Evolutionary conservation across 2,888 invertebrate species (phyloP).

Genomic region (Eledone cirrhosa): DNA sequence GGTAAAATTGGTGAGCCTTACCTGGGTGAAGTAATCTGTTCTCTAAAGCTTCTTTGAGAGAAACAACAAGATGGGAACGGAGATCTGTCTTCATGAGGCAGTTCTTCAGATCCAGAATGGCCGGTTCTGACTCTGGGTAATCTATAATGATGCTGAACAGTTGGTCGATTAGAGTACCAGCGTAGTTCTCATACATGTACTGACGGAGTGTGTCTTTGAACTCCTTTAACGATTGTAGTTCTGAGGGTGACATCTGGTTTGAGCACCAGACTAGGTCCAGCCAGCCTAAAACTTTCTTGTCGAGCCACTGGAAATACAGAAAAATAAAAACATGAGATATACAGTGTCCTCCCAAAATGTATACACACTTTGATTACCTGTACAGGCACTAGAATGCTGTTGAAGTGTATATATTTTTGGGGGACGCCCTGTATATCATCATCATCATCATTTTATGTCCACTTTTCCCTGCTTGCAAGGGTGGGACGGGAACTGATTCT

Average conservation of each 20-base stretch:
- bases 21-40: slow-evolving; percentile 83
- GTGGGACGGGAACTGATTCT: too few relatives aligned
- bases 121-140: slow-evolving; percentile 93
- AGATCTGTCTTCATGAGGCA: slow-evolving; percentile 89
- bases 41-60: slow-evolving; percentile 83
- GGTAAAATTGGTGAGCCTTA: slow-evolving; percentile 36
- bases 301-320: slow-evolving; percentile 77
- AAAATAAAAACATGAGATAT: neutral
- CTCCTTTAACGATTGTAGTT: slow-evolving; percentile 43
- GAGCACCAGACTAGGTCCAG: slow-evolving; percentile 80
- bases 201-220: slow-evolving; percentile 73
- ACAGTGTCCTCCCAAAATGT: neutral
- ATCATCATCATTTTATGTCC: too few relatives aligned
- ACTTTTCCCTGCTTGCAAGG: too few relatives aligned
- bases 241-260: neutral
- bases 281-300: slow-evolving; percentile 87
- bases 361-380: too few relatives aligned
- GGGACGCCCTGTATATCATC: too few relatives aligned
- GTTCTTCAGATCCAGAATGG: slow-evolving; percentile 85
- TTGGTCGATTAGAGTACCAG: slow-evolving; percentile 86
- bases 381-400: too few relatives aligned
- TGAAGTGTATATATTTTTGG: too few relatives aligned
- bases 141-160: slow-evolving; percentile 96
- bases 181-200: slow-evolving; percentile 88
- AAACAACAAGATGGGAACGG: slow-evolving; percentile 74